Percentiles rank a stretch among this genome's conserved stretches.
These are phyloP conservation scores for Oreochromis tanganicae DNA, from an alignment of 2,113 vertebrate species.

Conservation along the genomic window DNA sequence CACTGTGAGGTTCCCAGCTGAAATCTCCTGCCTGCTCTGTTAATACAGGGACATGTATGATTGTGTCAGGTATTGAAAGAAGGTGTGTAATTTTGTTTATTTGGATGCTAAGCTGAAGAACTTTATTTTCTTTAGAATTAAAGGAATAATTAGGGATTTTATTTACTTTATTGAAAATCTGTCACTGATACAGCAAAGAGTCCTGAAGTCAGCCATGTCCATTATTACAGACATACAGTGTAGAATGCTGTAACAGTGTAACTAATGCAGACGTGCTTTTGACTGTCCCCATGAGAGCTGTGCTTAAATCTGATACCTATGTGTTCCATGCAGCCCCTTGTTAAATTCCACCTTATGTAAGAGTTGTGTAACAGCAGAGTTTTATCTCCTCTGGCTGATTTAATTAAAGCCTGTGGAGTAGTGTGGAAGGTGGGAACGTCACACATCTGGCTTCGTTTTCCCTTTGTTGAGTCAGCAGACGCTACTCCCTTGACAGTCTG, in stretches of 20 bases:
- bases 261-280: not conserved
- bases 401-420: not conserved
- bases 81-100: not conserved
- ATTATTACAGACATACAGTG: not conserved
- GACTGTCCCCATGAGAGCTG: not conserved
- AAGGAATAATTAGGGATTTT: not conserved
- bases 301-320: not conserved
- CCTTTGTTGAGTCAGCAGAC: not conserved
- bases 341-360: slow-evolving; percentile 5
- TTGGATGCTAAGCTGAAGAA: not conserved
- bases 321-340: not conserved
- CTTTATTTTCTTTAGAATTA: not conserved
- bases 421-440: not conserved
- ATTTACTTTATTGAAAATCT: not conserved
- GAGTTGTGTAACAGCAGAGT: slow-evolving; percentile 6
- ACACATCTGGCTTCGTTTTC: not conserved
- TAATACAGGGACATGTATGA: not conserved
- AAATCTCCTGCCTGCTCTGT: not conserved
- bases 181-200: not conserved
- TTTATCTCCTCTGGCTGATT: not conserved
- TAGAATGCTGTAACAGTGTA: not conserved
- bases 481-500: not conserved
- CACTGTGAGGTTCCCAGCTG: slow-evolving; percentile 7
- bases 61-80: not conserved
- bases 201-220: not conserved